Evolutionary conservation across 92 coral and sea anemone species (phyloP), one percentile per base, ranked within the genome.

Genomic region (Umimayanthus kanabou): DNA sequence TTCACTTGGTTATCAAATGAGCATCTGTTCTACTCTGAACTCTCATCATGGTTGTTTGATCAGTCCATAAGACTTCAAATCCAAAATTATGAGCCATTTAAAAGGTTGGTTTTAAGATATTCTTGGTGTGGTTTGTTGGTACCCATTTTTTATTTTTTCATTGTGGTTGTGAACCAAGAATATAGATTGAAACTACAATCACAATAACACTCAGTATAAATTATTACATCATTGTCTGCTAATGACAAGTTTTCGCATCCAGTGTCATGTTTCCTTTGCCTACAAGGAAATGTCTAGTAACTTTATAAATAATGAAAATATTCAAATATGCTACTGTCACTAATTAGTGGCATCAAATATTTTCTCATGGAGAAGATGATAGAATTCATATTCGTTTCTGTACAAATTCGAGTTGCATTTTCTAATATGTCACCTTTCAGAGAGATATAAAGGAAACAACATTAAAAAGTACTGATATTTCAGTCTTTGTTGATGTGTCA

Each of bases 301-400:
- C 39, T 72, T 9, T 49, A 49, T 78, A 78, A 49, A 47, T 78
- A 78, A 78, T 49, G 37, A 78, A 78, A 45, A 8, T 78, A 53
- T 78, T 49, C 28, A 75, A 75, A 75, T 22, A 78, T n/a, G 29
- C 80, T 30, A 43, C 42, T 26, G n/a, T 47, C 82, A 78, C 66
- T 78, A 28, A 45, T 25, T 53, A 45, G 82, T 78, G 66, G n/a
- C 66, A 78, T 14, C 30, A 47, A 53, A n/a, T 15, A 43, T 78
- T 29, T 78, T 78, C 82, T 49, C 66, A 78, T 43, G 82, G 66
- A 78, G 61, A 78, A 78, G 61, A 78, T 45, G 61, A 45, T 45
- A 78, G 22, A 53, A 49, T 43, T 78, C 20, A 78, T 25, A 53
- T 25, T 29, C 82, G 25, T 49, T 78, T 78, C 79, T 75, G 79